Conservation (phyloP, 1,140 invertebrate species). For the Stenopsyche tienmushanensis region DNA sequence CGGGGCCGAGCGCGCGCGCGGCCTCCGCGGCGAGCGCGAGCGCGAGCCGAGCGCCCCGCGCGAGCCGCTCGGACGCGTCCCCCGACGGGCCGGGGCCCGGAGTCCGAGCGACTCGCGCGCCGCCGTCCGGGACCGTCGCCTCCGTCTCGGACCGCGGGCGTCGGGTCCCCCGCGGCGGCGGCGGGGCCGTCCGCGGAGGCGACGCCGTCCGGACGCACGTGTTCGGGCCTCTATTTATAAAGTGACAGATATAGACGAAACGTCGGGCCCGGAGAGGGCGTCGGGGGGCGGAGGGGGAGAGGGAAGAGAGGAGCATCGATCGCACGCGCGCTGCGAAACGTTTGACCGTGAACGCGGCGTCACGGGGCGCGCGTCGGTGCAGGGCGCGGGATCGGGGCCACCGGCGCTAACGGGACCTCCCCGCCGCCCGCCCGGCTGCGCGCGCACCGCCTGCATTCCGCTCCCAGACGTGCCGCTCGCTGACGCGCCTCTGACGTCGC, state of each 20-base stretch:
- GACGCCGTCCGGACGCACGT: background rate
- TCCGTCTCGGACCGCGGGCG: background rate
- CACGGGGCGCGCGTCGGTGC: no score
- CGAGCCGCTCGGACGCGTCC: background rate
- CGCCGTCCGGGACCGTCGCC: background rate
- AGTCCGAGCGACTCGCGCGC: background rate
- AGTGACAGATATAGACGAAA: no score
- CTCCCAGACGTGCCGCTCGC: background rate
- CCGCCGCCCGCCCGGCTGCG: slow-evolving; percentile 2
- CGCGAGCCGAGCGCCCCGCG: background rate
- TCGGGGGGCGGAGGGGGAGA: no score
- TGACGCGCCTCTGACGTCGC: background rate
- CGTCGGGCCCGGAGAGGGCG: no score
- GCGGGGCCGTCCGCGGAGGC: background rate
- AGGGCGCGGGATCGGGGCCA: slow-evolving; percentile 4
- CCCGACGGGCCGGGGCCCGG: no score
- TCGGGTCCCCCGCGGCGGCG: background rate
- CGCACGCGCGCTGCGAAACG: no score
- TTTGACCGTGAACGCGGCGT: slow-evolving; percentile 20
- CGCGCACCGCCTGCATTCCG: slow-evolving; percentile 15
- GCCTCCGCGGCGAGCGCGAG: background rate
- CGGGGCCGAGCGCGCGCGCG: background rate
- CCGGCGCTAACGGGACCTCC: slow-evolving; percentile 2
- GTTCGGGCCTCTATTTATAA: background rate
- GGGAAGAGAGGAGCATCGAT: background rate